Base-by-base conservation (phyloP, 2,113 vertebrate species). In the Leiothrix lutea region DNA sequence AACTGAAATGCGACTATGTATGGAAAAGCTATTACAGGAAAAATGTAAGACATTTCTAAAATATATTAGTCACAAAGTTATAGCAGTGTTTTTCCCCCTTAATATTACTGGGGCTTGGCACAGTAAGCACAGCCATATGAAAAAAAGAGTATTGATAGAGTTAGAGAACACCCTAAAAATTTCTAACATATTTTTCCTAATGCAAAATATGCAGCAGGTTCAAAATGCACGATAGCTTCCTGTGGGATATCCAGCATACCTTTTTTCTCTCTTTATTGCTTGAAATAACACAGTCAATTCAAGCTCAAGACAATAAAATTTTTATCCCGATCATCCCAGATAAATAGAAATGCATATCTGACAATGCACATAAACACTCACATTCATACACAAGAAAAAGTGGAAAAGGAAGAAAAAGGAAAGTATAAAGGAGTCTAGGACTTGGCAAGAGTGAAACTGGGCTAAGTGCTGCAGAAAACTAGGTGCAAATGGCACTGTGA, bases 11-110 rank as follows among this genome's bases (percentile, higher is more conserved):
- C 75, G 94, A 79, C 86, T 97, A 94, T 88, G 90, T 93, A 97
- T 88, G 92, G 94, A 91, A 97, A 97, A 79, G 36, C 89, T 91
- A 94, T 96, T 95, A 94, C 4, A 92, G 71, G 57, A 95, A 97
- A 93, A 95, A 96, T 66, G 35, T 48, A 91, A 89, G 73, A 94
- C 0, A 1, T 94, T 97, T 95, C 84, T 93, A 78, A 94, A 95
- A 91, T 88, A 80, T 31, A 94, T 95, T 96, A 88, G 84, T 92
- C 92, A 92, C 91, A 90, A 97, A 90, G 47, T 83, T 78, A 86
- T 29, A 80, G 47, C 2, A 2, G 10, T 36, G 36, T 31, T 90
- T 94, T 90, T 47, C 44, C 45, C 51, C 54, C 15, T 80, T 77
- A 81, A 62, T 70, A 71, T 83, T 78, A 92, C 61, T 36, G 38